These are phyloP conservation scores for Plotosus lineatus DNA, from an alignment of 2,113 vertebrate genomes.

Conservation along the genomic window DNA sequence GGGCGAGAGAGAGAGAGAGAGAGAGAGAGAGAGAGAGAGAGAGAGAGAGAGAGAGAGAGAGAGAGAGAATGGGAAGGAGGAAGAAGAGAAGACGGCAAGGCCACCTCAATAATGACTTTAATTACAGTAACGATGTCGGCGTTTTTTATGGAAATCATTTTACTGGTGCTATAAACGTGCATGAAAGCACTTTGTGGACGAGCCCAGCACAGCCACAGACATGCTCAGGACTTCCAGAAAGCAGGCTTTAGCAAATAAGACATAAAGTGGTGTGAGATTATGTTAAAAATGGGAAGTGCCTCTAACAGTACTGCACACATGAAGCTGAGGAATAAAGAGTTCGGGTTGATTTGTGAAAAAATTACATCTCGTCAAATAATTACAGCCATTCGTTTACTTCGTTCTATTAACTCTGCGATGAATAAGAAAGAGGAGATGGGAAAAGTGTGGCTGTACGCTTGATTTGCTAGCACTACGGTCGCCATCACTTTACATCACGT, in stretches of 20 bases:
- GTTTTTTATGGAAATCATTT: constrained; percentile 26
- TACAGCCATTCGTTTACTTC: constrained; percentile 47
- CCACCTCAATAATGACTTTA: constrained; percentile 33
- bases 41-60: background rate
- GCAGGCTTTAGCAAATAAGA: background rate
- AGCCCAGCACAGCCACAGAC: background rate
- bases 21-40: background rate
- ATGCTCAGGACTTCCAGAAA: background rate
- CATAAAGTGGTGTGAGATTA: too few relatives aligned
- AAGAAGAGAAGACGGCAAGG: background rate
- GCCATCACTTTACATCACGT: constrained; percentile 38
- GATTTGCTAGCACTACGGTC: constrained; percentile 49
- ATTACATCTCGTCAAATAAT: constrained; percentile 48
- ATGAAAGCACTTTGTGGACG: background rate
- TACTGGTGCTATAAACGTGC: constrained; percentile 23
- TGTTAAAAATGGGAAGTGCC: constrained; percentile 6
- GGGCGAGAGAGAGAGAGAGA: constrained; percentile 1
- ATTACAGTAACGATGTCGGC: constrained; percentile 41
- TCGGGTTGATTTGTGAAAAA: constrained; percentile 38
- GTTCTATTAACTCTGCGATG: constrained; percentile 47
- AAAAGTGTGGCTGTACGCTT: constrained; percentile 2
- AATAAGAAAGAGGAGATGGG: constrained; percentile 23
- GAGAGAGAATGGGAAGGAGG: background rate
- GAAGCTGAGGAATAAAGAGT: constrained; percentile 11
- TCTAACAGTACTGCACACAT: constrained; percentile 23